Conservation (phyloP, 2,797 vertebrate genomes). For the Gymnothorax javanicus region DNA sequence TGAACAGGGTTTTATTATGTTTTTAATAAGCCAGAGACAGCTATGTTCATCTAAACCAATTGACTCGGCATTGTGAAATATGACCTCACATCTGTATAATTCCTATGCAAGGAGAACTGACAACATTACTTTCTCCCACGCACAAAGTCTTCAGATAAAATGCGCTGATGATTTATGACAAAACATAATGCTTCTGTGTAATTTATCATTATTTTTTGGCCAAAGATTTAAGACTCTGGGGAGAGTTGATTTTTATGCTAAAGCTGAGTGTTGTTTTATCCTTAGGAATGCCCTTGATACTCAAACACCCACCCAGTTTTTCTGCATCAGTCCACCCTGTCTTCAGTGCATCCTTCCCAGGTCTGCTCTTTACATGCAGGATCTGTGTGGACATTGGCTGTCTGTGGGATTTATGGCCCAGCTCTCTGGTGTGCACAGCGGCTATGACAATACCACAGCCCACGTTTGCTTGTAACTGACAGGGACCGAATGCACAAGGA, state of each 20-base stretch:
- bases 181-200: not conserved
- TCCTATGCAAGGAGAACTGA: not conserved
- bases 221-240: not conserved
- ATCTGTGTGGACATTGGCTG: not conserved
- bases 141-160: not conserved
- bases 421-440: not conserved
- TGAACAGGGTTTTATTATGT: not conserved
- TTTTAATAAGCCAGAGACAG: not conserved
- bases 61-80: not conserved
- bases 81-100: not conserved
- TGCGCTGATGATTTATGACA: not conserved
- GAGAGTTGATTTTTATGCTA: not conserved
- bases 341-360: not conserved
- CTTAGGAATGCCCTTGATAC: not conserved
- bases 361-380: not conserved
- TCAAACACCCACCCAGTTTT: not conserved
- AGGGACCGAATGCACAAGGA: not conserved
- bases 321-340: not conserved
- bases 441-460: not conserved
- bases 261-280: not conserved
- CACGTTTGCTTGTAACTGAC: conserved; percentile 14
- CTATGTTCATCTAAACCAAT: not conserved
- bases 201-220: not conserved
- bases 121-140: not conserved
- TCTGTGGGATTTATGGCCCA: not conserved